phyloP scores from a whole-genome alignment of 2,888 invertebrate species.

The Aphodius sticticus region DNA sequence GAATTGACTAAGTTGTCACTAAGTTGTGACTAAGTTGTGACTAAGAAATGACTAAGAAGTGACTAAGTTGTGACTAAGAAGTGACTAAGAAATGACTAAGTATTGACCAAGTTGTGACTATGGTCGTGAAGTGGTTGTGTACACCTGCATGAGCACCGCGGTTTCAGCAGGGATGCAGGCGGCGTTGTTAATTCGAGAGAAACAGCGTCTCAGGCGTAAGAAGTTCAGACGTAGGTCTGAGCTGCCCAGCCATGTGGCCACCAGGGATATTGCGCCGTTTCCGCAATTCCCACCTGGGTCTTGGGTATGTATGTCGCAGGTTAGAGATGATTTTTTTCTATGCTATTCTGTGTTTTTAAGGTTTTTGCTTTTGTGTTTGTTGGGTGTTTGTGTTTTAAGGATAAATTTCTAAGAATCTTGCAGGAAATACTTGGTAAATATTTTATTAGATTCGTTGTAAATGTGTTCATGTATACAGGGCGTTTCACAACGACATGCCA shows the following conservation, averaged over 20 bases:
- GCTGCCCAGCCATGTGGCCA: conserved; percentile 87
- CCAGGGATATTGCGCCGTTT: conserved; percentile 86
- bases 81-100: neutral
- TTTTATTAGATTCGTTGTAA: no score
- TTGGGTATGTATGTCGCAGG: conserved; percentile 54
- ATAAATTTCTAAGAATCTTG: no score
- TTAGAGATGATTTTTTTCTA: neutral
- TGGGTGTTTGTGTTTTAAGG: neutral
- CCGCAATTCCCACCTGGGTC: conserved; percentile 81
- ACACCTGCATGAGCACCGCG: conserved; percentile 59
- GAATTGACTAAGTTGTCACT: neutral
- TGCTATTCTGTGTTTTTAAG: conserved; percentile 19
- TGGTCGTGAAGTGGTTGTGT: neutral
- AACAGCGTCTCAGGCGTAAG: conserved; percentile 86
- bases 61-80: neutral
- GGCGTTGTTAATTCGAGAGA: conserved; percentile 90
- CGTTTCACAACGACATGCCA: no score
- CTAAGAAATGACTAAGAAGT: neutral
- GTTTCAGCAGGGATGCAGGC: conserved; percentile 84
- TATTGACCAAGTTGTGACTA: neutral
- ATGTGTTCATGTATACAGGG: no score
- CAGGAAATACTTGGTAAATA: no score
- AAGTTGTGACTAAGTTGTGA: neutral
- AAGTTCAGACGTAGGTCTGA: conserved; percentile 78
- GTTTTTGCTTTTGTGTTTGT: neutral